Conservation (phyloP, 1,140 invertebrate genomes). For the Phenacoccus solenopsis region DNA sequence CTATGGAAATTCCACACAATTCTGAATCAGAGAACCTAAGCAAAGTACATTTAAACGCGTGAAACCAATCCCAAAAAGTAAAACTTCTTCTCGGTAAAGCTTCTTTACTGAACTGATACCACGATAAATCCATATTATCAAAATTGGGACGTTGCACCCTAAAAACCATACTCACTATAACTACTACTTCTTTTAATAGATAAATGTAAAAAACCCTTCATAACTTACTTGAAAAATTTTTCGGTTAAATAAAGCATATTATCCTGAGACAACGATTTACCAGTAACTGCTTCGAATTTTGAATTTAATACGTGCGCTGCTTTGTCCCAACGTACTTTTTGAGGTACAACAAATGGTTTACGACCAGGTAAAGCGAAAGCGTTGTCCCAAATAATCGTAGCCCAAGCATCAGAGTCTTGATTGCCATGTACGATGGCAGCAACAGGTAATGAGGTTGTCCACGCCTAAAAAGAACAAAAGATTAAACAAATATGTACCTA, state of each 20-base stretch:
- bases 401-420: conserved; percentile 94
- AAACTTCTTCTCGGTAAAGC: conserved; percentile 79
- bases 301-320: conserved; percentile 78
- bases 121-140: conserved; percentile 48
- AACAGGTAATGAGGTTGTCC: conserved; percentile 90
- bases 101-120: conserved; percentile 91
- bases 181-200: background rate
- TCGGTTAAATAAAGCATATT: conserved; percentile 79
- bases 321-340: conserved; percentile 74
- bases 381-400: conserved; percentile 96
- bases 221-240: conserved; percentile 59
- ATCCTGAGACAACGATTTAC: conserved; percentile 64
- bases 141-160: conserved; percentile 28
- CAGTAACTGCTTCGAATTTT: conserved; percentile 77
- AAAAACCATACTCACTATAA: background rate
- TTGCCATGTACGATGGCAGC: conserved; percentile 96
- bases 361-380: conserved; percentile 86
- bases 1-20: too few species aligned
- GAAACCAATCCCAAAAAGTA: conserved; percentile 99
- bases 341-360: conserved; percentile 78
- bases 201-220: background rate
- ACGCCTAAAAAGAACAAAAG: conserved; percentile 53
- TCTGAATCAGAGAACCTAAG: too few species aligned
- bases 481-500: too few species aligned
- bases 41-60: too few species aligned